A percentile compares a stretch with the other conserved stretches of the same genome.
phyloP scores from a whole-genome alignment of 2,113 vertebrate genomes.

The Chionodraco myersi region DNA sequence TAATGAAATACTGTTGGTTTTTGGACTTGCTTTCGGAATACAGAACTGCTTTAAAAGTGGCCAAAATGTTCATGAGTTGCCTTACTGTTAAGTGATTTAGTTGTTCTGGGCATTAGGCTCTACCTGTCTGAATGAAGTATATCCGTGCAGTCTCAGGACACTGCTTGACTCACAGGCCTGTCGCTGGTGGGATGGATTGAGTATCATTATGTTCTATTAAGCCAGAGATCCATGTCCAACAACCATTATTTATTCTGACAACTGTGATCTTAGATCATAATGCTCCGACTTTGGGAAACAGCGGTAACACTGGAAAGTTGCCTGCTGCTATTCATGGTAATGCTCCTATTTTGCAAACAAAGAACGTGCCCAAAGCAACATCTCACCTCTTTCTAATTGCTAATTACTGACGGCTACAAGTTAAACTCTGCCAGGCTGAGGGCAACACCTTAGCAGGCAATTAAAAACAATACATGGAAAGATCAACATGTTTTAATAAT shows the following conservation, averaged over 20 bases:
- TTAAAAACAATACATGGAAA: conserved; percentile 17
- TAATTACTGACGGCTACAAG: not conserved
- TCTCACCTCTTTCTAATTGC: conserved; percentile 8
- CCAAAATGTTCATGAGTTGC: no score
- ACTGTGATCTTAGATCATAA: conserved; percentile 17
- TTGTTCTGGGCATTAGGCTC: not conserved
- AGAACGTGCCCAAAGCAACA: not conserved
- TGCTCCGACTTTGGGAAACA: conserved; percentile 3
- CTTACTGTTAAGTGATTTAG: no score
- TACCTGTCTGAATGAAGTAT: conserved; percentile 25
- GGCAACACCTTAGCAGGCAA: conserved; percentile 26
- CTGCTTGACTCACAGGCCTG: not conserved
- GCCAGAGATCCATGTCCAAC: conserved; percentile 3
- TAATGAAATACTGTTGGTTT: conserved; percentile 18
- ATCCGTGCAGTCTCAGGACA: not conserved
- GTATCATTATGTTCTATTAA: conserved; percentile 1
- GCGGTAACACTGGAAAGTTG: not conserved
- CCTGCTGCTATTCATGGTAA: not conserved
- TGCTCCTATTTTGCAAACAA: conserved; percentile 12
- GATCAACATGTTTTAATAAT: not conserved
- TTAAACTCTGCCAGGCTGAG: conserved; percentile 11
- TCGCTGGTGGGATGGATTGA: not conserved
- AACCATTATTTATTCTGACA: conserved; percentile 23
- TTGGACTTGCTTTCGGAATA: not conserved
- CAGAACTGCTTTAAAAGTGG: no score